A percentile compares a stretch with the other conserved stretches of the same genome.
phyloP scores from a whole-genome alignment of 1,140 invertebrate genomes.

The Brachionus calyciflorus region DNA sequence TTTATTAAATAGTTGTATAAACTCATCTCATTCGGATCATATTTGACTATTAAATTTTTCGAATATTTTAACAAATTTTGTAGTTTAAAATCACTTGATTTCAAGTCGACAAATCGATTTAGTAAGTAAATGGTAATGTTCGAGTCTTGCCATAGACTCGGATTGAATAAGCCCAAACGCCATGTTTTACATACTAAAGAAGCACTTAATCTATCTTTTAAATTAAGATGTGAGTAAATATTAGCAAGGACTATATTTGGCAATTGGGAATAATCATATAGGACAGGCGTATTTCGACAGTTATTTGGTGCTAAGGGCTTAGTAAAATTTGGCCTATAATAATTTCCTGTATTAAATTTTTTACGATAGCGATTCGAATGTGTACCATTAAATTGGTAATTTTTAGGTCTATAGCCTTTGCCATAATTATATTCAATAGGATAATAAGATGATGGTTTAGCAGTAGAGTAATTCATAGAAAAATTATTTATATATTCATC shows the following conservation, averaged over 20 bases:
- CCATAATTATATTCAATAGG: too few relatives aligned
- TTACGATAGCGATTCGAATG: too few relatives aligned
- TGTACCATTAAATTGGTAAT: neutral
- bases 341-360: too few relatives aligned
- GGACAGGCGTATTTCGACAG: too few relatives aligned
- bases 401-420: neutral
- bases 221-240: constrained; percentile 36
- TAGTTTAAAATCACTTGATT: constrained; percentile 38
- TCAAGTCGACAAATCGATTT: constrained; percentile 12
- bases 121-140: constrained; percentile 17
- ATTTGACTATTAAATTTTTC: neutral
- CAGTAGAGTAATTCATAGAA: too few relatives aligned
- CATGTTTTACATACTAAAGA: constrained; percentile 11
- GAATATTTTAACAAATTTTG: constrained; percentile 17
- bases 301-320: too few relatives aligned
- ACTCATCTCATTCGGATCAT: constrained; percentile 41
- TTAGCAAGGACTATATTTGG: constrained; percentile 18
- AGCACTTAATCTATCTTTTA: constrained; percentile 26
- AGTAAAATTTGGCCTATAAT: too few relatives aligned
- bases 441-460: too few relatives aligned
- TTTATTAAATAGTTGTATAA: constrained; percentile 7
- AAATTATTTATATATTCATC: too few relatives aligned
- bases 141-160: constrained; percentile 26
- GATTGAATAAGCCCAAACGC: constrained; percentile 18
- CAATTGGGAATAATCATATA: constrained; percentile 28